These are phyloP conservation scores for Choreutis nemorana DNA, from an alignment of 2,888 invertebrate species.

Conservation along the genomic window DNA sequence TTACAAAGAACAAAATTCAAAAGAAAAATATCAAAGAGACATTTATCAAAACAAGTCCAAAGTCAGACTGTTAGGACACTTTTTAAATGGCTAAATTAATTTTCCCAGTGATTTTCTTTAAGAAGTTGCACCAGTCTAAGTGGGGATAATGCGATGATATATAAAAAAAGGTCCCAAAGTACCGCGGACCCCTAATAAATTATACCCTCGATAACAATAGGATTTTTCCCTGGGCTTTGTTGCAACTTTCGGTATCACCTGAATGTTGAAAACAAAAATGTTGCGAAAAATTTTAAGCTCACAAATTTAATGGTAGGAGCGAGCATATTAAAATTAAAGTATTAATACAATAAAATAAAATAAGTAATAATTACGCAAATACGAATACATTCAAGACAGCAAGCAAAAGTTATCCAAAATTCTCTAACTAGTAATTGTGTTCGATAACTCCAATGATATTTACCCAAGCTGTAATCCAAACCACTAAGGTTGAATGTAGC, in stretches of 20 bases:
- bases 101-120: conserved; percentile 64
- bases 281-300: conserved; percentile 4
- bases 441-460: no score
- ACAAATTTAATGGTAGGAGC: no score
- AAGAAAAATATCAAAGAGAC: conserved; percentile 15
- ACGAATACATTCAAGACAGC: no score
- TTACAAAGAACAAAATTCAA: no score
- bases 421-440: no score
- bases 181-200: conserved; percentile 62
- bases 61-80: conserved; percentile 57
- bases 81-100: conserved; percentile 63
- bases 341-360: no score
- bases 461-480: no score
- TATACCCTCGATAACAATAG: conserved; percentile 68
- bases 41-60: conserved; percentile 51
- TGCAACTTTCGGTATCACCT: conserved; percentile 66
- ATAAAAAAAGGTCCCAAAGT: conserved; percentile 64
- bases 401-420: no score
- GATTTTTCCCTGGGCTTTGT: conserved; percentile 62
- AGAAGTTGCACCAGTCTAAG: conserved; percentile 65
- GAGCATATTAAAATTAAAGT: no score
- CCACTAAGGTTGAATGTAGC: no score
- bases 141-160: conserved; percentile 67
- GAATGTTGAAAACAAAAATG: conserved; percentile 29
- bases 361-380: no score